phyloP scores from a whole-genome alignment of 64 coral and sea anemone species.

The Actinia equina region DNA sequence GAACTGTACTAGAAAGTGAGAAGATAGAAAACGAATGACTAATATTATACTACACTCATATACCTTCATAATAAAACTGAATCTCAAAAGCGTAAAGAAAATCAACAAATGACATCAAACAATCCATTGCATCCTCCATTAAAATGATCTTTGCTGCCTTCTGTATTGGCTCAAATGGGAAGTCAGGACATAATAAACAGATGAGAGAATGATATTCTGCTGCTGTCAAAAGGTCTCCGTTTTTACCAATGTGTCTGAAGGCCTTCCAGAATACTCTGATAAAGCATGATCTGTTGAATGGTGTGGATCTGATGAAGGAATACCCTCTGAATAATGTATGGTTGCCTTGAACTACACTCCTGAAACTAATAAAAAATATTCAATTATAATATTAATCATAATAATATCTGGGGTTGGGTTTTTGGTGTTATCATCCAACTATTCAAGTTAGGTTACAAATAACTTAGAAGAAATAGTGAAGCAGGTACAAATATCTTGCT shows the following conservation, averaged over 20 bases:
- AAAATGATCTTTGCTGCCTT: constrained; percentile 98
- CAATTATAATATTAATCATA: too few relatives aligned
- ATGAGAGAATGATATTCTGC: constrained; percentile 90
- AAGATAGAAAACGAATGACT: too few relatives aligned
- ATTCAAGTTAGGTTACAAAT: too few relatives aligned
- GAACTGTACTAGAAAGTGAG: too few relatives aligned
- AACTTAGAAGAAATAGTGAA: too few relatives aligned
- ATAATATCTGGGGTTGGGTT: too few relatives aligned
- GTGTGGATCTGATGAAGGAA: constrained; percentile 67
- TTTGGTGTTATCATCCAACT: too few relatives aligned
- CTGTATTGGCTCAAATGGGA: constrained; percentile 83
- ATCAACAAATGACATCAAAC: constrained; percentile 97
- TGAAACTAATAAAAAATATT: constrained; percentile 50
- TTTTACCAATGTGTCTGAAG: constrained; percentile 88
- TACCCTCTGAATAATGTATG: constrained; percentile 90
- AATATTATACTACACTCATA: too few relatives aligned
- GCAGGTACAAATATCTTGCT: too few relatives aligned
- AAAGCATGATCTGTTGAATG: constrained; percentile 80
- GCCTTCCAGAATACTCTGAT: constrained; percentile 96
- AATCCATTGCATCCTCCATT: constrained; percentile 99
- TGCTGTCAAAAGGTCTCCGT: constrained; percentile 89
- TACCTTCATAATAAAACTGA: constrained; percentile 97
- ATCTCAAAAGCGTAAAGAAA: constrained; percentile 94
- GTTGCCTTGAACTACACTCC: constrained; percentile 88
- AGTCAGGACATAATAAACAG: constrained; percentile 84